Conservation (phyloP, 2,113 vertebrate species). For the Dipodomys ordii region DNA sequence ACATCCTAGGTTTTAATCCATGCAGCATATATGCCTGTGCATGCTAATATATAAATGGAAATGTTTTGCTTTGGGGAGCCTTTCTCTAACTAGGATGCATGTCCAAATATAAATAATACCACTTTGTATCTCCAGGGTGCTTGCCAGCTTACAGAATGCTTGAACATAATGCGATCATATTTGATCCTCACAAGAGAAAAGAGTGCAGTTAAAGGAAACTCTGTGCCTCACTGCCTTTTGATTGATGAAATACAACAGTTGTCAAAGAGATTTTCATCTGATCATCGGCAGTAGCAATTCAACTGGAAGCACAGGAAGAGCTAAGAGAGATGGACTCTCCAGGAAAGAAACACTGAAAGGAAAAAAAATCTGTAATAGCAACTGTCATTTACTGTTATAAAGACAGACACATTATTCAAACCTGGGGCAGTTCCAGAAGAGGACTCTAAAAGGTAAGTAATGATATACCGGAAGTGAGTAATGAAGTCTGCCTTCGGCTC, state of each 20-base stretch:
- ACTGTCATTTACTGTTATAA: not conserved
- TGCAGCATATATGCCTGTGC: not conserved
- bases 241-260: constrained; percentile 38
- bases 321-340: not conserved
- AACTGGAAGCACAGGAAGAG: not conserved
- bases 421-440: not conserved
- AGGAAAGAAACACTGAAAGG: constrained; percentile 41
- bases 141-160: constrained; percentile 39
- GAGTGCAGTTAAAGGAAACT: not conserved
- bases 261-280: constrained; percentile 34
- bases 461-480: not conserved
- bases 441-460: constrained; percentile 32
- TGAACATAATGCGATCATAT: not conserved
- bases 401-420: constrained; percentile 28
- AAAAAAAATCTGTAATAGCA: not conserved
- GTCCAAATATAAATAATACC: not conserved
- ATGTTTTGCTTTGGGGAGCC: not conserved
- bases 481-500: constrained; percentile 35
- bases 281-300: constrained; percentile 40
- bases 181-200: not conserved
- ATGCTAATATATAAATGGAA: constrained; percentile 13
- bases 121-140: not conserved
- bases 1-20: not conserved
- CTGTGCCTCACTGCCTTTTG: not conserved
- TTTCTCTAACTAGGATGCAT: constrained; percentile 32